Base-by-base conservation (phyloP, 2,113 vertebrate species). In the Silurus glanis region DNA sequence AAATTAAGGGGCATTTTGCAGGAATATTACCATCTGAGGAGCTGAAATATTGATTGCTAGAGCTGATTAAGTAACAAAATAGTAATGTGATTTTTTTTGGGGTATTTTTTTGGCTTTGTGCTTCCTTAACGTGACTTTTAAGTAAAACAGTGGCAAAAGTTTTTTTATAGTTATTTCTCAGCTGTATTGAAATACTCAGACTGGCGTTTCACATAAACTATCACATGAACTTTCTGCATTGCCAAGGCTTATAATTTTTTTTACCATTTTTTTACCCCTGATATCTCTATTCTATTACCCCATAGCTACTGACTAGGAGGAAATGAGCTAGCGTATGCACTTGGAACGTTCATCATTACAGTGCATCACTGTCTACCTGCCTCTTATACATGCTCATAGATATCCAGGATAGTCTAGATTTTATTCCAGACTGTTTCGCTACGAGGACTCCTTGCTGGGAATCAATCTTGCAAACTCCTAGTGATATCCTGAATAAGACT, bases 1-100 rank as follows among this genome's bases (percentile, higher is more conserved):
- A 10, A 84, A 84, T 83, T 47, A 84, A 47, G 55, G 13, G n/a
- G n/a, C 14, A 13, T 56, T 56, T 84, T 84, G 25, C 3, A 75
- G 69, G 69, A 74, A n/a, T 71, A 83, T 47, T 56, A 23, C 28
- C 37, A 55, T 13, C 16, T n/a, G 9, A 58, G 17, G 21, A 56
- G 25, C 58, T n/a, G 67, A 58, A 83, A 72, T 59, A 51, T 75
- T 51, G 23, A 51, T 75, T 51, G 47, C 51, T 75, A 49, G 72
- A 23, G 21, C 21, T 75, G 72, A 75, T 51, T 51, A 80, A 37
- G 14, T 59, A 61, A 17, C 16, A 8, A 9, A 19, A 16, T 45
- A 19, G 25, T 21, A 56, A 45, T 9, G 13, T 10, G 8, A 28
- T 56, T 14, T 56, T 83, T 37, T 10, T 64, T n/a, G n/a, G n/a